phyloP scores from a whole-genome alignment of 2,797 vertebrate species.

The Pipistrellus pygmaeus region DNA sequence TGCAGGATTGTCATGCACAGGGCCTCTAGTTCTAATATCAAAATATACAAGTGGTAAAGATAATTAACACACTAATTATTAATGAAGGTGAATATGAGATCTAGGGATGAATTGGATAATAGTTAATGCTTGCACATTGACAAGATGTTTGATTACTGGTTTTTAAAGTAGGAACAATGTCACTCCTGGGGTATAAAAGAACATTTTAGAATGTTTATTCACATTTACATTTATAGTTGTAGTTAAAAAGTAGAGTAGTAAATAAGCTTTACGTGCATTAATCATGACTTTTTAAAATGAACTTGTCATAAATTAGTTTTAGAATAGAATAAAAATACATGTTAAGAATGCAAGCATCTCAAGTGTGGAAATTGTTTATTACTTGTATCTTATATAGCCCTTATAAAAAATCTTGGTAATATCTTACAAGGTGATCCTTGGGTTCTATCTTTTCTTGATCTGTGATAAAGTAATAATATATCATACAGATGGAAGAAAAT shows the following conservation, averaged over 20 bases:
- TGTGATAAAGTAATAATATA: neutral
- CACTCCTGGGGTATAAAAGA: neutral
- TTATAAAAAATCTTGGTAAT: neutral
- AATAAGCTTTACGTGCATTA: neutral
- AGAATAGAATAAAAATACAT: neutral
- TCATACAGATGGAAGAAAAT: neutral
- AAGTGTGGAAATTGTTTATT: neutral
- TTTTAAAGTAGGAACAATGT: neutral
- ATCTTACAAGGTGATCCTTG: neutral
- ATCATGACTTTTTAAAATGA: neutral
- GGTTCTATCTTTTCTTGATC: neutral
- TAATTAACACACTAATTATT: neutral
- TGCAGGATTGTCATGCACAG: too few species aligned
- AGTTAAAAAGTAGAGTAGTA: neutral
- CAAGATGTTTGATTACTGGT: neutral
- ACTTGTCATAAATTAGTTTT: neutral
- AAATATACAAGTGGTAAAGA: neutral
- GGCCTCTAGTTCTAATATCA: neutral
- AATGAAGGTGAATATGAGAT: neutral
- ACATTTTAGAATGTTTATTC: neutral
- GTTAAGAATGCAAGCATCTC: neutral
- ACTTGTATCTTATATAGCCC: neutral
- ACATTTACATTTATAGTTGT: neutral
- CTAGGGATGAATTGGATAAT: neutral
- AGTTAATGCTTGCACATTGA: neutral